Conservation (phyloP, 2,113 vertebrate genomes). For the Lates calcarifer region DNA sequence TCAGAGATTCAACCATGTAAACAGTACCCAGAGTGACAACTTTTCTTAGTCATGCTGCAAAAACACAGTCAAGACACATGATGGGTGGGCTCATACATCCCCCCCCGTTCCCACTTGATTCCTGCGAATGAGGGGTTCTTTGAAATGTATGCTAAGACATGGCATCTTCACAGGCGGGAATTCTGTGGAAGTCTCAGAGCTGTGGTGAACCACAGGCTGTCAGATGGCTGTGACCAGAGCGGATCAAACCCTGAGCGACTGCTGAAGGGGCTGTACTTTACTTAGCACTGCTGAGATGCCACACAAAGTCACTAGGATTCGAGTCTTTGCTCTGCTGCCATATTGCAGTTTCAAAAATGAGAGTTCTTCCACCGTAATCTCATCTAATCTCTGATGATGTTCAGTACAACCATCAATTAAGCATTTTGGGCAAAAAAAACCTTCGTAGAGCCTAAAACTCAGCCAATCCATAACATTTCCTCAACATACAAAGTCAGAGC, state of each 20-base stretch:
- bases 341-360: neutral
- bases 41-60: neutral
- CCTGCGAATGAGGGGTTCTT: neutral
- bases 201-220: slow-evolving; percentile 10
- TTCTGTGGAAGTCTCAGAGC: neutral
- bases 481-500: neutral
- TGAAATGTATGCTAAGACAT: neutral
- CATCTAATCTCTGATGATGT: neutral
- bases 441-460: neutral
- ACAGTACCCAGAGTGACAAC: too few relatives aligned
- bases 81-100: neutral
- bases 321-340: neutral
- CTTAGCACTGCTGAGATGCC: neutral
- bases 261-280: neutral
- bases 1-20: neutral
- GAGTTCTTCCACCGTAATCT: neutral
- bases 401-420: neutral
- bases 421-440: neutral
- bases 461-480: neutral
- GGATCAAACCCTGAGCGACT: slow-evolving; percentile 26
- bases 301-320: neutral
- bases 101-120: neutral
- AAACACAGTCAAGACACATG: neutral
- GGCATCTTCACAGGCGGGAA: slow-evolving; percentile 2
- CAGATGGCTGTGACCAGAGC: slow-evolving; percentile 20